Evolutionary conservation across 2,113 vertebrate genomes (phyloP).

Genomic region (Thermophis baileyi): DNA sequence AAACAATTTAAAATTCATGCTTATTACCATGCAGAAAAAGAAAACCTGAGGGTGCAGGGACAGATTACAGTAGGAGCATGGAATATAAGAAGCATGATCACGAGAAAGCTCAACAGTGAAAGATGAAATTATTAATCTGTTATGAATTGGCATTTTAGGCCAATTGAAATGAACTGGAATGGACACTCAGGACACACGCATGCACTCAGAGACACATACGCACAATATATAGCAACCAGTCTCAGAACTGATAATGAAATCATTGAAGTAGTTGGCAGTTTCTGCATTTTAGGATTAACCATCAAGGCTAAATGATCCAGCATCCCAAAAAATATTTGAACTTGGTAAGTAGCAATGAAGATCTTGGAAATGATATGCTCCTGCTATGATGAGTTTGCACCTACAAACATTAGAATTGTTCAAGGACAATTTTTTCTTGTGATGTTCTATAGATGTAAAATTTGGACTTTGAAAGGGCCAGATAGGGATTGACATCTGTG

Average conservation of each 20-base stretch:
- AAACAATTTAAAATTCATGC: too few relatives aligned
- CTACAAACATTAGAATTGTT: not conserved
- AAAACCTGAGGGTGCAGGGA: not conserved
- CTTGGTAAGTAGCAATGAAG: not conserved
- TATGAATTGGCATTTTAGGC: not conserved
- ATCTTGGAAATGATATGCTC: not conserved
- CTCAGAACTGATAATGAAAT: not conserved
- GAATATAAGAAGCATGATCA: not conserved
- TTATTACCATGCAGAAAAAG: not conserved
- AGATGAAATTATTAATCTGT: not conserved
- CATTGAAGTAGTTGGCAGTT: not conserved
- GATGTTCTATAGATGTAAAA: not conserved
- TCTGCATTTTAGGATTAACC: not conserved
- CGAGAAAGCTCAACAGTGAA: not conserved
- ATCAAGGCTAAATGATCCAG: not conserved
- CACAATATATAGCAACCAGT: not conserved
- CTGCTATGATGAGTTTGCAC: not conserved
- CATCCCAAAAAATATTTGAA: not conserved
- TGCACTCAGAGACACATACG: not conserved
- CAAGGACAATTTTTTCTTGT: not conserved
- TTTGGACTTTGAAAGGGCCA: not conserved
- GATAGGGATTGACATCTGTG: not conserved
- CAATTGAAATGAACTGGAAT: not conserved
- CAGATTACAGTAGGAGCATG: not conserved
- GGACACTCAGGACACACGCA: not conserved